These are phyloP conservation scores for Ceratitis capitata DNA, from an alignment of 1,140 invertebrate genomes.

Conservation along the genomic window DNA sequence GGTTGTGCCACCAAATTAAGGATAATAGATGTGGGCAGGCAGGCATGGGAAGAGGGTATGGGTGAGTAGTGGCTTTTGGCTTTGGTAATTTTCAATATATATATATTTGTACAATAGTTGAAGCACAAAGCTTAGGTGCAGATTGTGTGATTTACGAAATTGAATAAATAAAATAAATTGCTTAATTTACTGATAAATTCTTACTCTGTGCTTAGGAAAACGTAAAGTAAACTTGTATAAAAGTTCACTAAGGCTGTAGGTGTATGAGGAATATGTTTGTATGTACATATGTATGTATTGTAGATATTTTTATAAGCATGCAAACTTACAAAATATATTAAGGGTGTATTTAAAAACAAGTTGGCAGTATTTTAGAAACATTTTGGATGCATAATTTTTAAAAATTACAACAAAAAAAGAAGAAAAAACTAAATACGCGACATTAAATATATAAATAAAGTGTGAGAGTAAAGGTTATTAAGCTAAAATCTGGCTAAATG, in stretches of 20 bases:
- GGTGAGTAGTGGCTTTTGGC: too few relatives aligned
- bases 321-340: not conserved
- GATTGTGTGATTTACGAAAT: conserved; percentile 63
- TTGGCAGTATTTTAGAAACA: not conserved
- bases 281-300: not conserved
- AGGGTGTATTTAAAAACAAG: not conserved
- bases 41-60: not conserved
- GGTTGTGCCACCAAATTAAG: not conserved
- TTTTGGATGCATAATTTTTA: not conserved
- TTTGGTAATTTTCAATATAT: too few relatives aligned
- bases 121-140: not conserved
- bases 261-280: too few relatives aligned
- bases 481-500: too few relatives aligned
- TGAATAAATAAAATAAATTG: conserved; percentile 65
- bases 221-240: not conserved
- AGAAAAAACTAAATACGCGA: too few relatives aligned
- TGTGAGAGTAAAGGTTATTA: too few relatives aligned
- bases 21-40: not conserved
- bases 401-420: too few relatives aligned
- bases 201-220: not conserved
- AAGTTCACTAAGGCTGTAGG: too few relatives aligned
- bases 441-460: too few relatives aligned
- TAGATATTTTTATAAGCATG: not conserved
- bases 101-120: too few relatives aligned
- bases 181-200: conserved; percentile 65